Conservation (phyloP, 1,140 invertebrate genomes). For the Drosophila pandora region DNA sequence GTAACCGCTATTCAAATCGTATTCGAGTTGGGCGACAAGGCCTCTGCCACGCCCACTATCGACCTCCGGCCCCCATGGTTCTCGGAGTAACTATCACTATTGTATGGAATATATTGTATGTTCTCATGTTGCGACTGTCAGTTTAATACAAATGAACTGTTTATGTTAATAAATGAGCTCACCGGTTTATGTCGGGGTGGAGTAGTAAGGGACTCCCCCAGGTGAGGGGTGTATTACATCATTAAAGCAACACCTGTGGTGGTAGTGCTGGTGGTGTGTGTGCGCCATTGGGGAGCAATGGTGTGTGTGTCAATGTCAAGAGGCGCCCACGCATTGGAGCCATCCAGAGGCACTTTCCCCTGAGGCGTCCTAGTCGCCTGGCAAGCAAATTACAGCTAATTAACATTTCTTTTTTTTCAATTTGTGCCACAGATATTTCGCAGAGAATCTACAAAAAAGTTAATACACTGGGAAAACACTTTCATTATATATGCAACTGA, state of each 20-base stretch:
- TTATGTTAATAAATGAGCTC: constrained; percentile 80
- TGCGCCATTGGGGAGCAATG: neutral
- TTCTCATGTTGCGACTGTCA: constrained; percentile 47
- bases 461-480: constrained; percentile 22
- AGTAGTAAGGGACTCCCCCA: constrained; percentile 11
- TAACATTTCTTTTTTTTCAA: constrained; percentile 77
- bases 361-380: constrained; percentile 10
- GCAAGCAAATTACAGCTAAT: constrained; percentile 72
- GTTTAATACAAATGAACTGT: constrained; percentile 79
- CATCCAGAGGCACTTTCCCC: constrained; percentile 8
- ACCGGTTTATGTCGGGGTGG: constrained; percentile 43
- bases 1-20: neutral
- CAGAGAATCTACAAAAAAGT: constrained; percentile 5
- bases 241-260: constrained; percentile 76
- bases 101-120: neutral
- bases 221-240: constrained; percentile 60
- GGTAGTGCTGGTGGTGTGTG: constrained; percentile 10
- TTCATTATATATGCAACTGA: neutral
- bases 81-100: constrained; percentile 12
- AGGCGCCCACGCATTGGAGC: constrained; percentile 27
- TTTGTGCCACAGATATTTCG: constrained; percentile 59
- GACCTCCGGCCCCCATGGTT: neutral
- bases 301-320: constrained; percentile 67
- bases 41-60: constrained; percentile 13
- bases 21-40: neutral